Conservation (phyloP, 2,797 vertebrate species). For the Anniella stebbinsi region DNA sequence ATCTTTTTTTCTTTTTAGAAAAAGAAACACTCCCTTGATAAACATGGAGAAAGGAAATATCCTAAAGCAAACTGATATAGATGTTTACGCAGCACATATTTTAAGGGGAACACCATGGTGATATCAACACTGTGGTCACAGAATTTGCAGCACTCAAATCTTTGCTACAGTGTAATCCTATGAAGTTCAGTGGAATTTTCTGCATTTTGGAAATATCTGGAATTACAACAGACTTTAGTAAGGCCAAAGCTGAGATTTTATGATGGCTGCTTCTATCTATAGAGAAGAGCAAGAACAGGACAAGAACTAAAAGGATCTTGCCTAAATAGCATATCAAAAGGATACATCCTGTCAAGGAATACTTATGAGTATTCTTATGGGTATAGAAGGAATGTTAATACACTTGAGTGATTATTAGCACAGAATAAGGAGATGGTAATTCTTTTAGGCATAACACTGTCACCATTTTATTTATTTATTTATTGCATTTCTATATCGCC, state of each 20-base stretch:
- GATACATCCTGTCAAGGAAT: neutral
- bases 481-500: no score
- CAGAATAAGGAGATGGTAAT: neutral
- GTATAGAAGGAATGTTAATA: neutral
- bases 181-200: neutral
- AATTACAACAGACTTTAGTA: neutral
- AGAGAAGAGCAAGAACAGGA: fast-evolving
- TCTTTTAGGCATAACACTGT: neutral
- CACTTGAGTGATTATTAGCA: neutral
- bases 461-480: no score
- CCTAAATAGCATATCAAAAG: neutral
- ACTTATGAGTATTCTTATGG: no score
- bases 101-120: neutral
- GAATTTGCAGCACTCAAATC: neutral
- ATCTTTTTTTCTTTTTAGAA: neutral
- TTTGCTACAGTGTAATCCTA: constrained; percentile 4
- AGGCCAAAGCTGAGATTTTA: neutral
- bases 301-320: no score
- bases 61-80: neutral
- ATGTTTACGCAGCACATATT: neutral
- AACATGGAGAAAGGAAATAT: neutral
- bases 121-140: neutral
- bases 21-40: neutral
- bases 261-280: constrained; percentile 10
- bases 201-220: neutral